Evolutionary conservation across 2,113 vertebrate genomes (phyloP).

Genomic region (Micronisus gabar): DNA sequence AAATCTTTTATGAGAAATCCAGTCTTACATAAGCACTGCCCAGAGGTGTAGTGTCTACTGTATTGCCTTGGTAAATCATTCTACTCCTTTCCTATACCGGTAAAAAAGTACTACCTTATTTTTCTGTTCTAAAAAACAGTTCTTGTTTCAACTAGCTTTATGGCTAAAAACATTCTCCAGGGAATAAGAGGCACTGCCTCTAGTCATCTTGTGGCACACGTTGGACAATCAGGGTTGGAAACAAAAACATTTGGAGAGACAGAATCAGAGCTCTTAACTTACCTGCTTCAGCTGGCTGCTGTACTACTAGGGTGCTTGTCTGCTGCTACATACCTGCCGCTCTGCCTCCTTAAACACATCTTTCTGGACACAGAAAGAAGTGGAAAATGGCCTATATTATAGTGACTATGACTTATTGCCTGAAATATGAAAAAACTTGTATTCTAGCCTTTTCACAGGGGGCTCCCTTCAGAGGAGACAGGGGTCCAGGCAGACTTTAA

Average conservation of each 20-base stretch:
- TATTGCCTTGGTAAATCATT: background rate
- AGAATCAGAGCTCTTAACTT: background rate
- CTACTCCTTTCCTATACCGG: background rate
- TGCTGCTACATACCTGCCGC: background rate
- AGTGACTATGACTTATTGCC: background rate
- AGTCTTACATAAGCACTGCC: background rate
- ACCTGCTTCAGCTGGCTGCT: background rate
- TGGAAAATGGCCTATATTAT: background rate
- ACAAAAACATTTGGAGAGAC: background rate
- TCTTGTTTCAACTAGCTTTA: background rate
- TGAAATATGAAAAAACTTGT: background rate
- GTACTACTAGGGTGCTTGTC: background rate
- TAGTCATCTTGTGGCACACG: background rate
- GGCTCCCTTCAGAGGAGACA: background rate
- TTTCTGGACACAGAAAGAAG: background rate
- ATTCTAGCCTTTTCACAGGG: background rate
- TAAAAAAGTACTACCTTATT: background rate
- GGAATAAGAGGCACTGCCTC: background rate
- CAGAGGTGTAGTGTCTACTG: background rate
- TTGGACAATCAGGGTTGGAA: background rate
- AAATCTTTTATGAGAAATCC: background rate
- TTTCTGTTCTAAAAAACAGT: background rate
- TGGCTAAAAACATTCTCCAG: background rate
- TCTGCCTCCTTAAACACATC: background rate
- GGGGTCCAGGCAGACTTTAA: background rate